phyloP scores from a whole-genome alignment of 2,888 invertebrate genomes.

The Ypsolopha sequella region DNA sequence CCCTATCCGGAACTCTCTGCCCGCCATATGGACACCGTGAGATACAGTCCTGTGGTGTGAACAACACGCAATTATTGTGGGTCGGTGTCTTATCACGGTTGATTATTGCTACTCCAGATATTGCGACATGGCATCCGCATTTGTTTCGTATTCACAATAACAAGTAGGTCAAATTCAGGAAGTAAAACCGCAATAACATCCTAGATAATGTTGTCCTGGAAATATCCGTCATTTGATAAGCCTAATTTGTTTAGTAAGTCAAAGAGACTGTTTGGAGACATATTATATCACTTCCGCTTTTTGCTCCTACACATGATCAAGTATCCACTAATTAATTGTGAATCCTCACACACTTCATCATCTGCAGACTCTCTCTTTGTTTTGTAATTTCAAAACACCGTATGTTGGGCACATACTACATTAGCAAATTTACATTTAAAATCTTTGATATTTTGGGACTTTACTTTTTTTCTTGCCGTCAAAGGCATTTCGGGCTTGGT shows the following conservation, averaged over 20 bases:
- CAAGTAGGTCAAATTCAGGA: conserved; percentile 52
- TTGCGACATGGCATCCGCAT: conserved; percentile 52
- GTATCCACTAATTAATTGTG: conserved; percentile 21
- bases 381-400: conserved; percentile 3
- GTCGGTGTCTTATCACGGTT: too few relatives aligned
- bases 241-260: too few relatives aligned
- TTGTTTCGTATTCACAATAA: conserved; percentile 22
- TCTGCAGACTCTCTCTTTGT: conserved; percentile 5
- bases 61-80: too few relatives aligned
- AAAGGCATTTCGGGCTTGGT: background rate
- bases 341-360: conserved; percentile 19
- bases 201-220: background rate
- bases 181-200: conserved; percentile 36
- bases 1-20: conserved; percentile 13
- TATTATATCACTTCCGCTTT: conserved; percentile 15
- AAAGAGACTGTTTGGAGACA: background rate
- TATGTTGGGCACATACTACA: background rate
- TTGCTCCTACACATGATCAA: conserved; percentile 14
- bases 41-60: conserved; percentile 4
- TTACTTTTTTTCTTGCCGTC: background rate
- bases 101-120: conserved; percentile 14
- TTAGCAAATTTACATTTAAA: background rate
- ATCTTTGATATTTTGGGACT: background rate
- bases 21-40: conserved; percentile 41
- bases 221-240: too few relatives aligned